Percentiles rank a stretch among this genome's conserved stretches.
Evolutionary conservation across 92 coral and sea anemone genomes (phyloP).

Genomic region (Chrysogorgia sp.): DNA sequence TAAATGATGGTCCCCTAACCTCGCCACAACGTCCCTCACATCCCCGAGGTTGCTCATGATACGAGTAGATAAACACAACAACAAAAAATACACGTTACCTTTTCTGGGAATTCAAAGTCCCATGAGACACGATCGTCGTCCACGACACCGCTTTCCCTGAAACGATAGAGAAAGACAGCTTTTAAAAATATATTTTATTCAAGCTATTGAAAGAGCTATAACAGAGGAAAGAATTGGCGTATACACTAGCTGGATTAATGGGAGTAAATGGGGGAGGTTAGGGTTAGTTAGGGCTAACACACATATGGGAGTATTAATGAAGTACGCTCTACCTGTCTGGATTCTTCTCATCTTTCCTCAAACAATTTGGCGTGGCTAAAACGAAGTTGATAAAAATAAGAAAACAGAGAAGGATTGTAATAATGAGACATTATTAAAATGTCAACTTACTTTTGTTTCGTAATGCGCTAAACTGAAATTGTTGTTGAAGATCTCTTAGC

Average conservation of each 20-base stretch:
- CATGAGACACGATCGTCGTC: slow-evolving; percentile 92
- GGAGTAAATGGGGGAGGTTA: too few relatives aligned
- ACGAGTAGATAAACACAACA: too few relatives aligned
- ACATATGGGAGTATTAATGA: neutral
- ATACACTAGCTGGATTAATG: too few relatives aligned
- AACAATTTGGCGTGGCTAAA: slow-evolving; percentile 41
- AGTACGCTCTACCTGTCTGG: slow-evolving; percentile 25
- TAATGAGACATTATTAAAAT: neutral
- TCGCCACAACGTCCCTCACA: too few relatives aligned
- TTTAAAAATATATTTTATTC: too few relatives aligned
- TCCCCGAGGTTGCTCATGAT: too few relatives aligned
- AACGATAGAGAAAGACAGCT: slow-evolving; percentile 11
- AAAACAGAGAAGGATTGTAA: neutral
- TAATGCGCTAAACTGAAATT: slow-evolving; percentile 94
- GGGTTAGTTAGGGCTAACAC: too few relatives aligned
- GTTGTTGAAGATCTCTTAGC: slow-evolving; percentile 85
- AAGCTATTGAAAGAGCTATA: too few relatives aligned
- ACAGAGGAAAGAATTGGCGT: too few relatives aligned
- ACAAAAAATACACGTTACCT: slow-evolving; percentile 61
- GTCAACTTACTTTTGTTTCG: slow-evolving; percentile 80
- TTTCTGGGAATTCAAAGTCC: slow-evolving; percentile 84
- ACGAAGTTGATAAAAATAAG: neutral
- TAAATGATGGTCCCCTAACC: too few relatives aligned
- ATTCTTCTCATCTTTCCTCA: slow-evolving; percentile 27
- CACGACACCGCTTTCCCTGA: slow-evolving; percentile 97